These are phyloP conservation scores for Lagodon rhomboides DNA, from an alignment of 2,797 vertebrate species.

Conservation along the genomic window DNA sequence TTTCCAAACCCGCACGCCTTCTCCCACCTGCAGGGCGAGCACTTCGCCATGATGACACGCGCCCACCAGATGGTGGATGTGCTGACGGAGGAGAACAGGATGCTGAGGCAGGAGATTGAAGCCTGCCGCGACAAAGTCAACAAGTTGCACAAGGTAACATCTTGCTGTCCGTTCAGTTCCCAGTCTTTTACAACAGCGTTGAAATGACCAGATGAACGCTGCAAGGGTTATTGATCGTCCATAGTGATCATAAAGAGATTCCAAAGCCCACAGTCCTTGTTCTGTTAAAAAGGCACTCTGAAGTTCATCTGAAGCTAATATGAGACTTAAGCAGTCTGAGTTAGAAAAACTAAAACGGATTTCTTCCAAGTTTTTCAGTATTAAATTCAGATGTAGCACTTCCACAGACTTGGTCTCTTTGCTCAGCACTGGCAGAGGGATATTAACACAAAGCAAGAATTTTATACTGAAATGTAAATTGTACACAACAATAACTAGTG, in stretches of 20 bases:
- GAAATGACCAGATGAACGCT: background rate
- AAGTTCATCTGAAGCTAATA: background rate
- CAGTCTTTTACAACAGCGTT: background rate
- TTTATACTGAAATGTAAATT: background rate
- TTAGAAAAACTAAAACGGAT: too few species aligned
- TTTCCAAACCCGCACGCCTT: constrained; percentile 87
- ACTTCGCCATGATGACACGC: constrained; percentile 91
- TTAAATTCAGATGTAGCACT: too few species aligned
- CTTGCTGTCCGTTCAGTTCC: background rate
- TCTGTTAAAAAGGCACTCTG: background rate
- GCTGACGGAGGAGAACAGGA: constrained; percentile 93
- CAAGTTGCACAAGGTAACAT: constrained; percentile 93
- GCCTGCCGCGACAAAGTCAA: constrained; percentile 94
- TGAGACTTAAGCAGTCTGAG: background rate
- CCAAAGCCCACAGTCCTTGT: background rate
- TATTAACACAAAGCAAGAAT: background rate
- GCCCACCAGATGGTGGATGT: constrained; percentile 97
- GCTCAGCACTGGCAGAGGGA: background rate
- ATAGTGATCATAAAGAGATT: background rate
- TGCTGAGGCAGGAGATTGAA: constrained; percentile 94
- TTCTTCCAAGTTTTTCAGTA: too few species aligned
- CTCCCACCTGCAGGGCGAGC: constrained; percentile 89
- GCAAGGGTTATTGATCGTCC: background rate
- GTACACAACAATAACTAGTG: background rate
- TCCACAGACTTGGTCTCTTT: background rate